Conservation (phyloP, 2,888 invertebrate genomes). For the Eudemis profundana region DNA sequence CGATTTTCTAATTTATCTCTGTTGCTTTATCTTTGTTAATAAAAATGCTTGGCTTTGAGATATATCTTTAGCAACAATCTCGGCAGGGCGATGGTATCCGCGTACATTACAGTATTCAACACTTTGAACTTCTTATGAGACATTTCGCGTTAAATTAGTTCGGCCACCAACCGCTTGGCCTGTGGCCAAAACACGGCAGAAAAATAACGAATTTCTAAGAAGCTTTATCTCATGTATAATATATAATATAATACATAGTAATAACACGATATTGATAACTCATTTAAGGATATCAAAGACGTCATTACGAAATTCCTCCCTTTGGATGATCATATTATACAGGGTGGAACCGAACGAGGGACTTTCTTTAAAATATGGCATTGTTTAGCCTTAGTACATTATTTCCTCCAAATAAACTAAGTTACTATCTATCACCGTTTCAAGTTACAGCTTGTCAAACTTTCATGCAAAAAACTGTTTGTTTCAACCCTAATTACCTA, state of each 20-base stretch:
- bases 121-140: constrained; percentile 75
- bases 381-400: too few relatives aligned
- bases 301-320: neutral
- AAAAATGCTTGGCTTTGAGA: constrained; percentile 30
- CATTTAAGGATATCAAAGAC: constrained; percentile 13
- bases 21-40: constrained; percentile 10
- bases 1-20: constrained; percentile 31
- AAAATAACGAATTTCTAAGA: constrained; percentile 65
- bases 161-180: constrained; percentile 72
- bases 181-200: constrained; percentile 65
- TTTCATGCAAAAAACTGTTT: too few relatives aligned
- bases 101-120: constrained; percentile 62
- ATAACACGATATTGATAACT: constrained; percentile 26
- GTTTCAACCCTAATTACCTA: too few relatives aligned
- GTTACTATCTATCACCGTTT: too few relatives aligned
- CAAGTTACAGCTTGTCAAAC: too few relatives aligned
- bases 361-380: too few relatives aligned
- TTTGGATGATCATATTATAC: neutral
- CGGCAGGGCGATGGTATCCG: constrained; percentile 44
- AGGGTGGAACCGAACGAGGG: too few relatives aligned
- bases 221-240: constrained; percentile 14
- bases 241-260: constrained; percentile 18
- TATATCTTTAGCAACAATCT: constrained; percentile 41
- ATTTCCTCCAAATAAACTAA: too few relatives aligned
- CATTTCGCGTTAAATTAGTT: constrained; percentile 78